Conservation (phyloP, 64 coral and sea anemone species). For the Dendrophyllia cribrosa region DNA sequence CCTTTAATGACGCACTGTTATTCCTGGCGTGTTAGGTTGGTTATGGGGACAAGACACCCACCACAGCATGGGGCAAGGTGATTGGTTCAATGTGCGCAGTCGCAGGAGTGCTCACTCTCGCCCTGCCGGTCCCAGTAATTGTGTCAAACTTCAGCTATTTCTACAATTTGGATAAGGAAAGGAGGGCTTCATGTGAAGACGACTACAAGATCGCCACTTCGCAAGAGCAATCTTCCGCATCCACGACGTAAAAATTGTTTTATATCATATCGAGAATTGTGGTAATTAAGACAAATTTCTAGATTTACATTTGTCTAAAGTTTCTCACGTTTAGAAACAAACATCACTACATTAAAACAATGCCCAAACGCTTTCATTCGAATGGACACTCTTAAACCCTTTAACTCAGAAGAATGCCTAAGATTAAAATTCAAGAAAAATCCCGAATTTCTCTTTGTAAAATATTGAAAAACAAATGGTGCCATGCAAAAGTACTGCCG, state of each 20-base stretch:
- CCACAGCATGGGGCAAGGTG: constrained; percentile 78
- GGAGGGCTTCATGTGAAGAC: constrained; percentile 1
- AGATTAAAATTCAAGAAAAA: no score
- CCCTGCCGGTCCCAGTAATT: constrained; percentile 89
- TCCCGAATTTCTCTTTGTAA: no score
- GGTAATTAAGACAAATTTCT: background rate
- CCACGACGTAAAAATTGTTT: background rate
- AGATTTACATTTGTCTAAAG: no score
- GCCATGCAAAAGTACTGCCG: no score
- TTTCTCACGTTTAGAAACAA: no score
- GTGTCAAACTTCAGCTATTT: constrained; percentile 97
- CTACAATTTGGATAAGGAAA: constrained; percentile 89
- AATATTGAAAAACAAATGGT: no score
- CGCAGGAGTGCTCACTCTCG: constrained; percentile 84
- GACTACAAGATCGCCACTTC: background rate
- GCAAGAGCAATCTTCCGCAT: background rate
- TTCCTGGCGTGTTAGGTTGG: constrained; percentile 40
- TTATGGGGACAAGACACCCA: constrained; percentile 87
- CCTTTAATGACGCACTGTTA: constrained; percentile 6
- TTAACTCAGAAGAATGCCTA: no score
- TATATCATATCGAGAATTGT: no score
- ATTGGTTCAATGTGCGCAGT: constrained; percentile 87
- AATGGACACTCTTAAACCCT: no score
- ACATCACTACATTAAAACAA: no score
- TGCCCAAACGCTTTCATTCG: no score